Percentiles rank a stretch among this genome's conserved stretches.
Conservation (phyloP, 2,888 invertebrate genomes). For the Nemoura dubitans region DNA sequence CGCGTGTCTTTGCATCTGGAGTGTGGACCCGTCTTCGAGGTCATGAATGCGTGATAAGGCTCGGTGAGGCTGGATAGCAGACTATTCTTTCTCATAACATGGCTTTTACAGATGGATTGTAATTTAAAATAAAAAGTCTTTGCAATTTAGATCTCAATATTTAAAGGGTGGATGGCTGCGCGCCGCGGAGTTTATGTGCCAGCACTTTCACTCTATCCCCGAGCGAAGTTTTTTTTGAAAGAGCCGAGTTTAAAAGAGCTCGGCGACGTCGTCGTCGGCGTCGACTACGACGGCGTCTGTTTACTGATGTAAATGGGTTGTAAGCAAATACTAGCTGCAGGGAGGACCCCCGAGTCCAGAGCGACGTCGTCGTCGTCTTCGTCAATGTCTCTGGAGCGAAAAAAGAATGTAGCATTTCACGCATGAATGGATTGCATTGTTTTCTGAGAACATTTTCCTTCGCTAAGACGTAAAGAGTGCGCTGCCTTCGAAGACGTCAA, state of each 20-base stretch:
- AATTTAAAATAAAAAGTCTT: conserved; percentile 12
- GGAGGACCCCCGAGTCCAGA: neutral
- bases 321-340: neutral
- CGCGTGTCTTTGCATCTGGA: neutral
- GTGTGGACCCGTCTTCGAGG: neutral
- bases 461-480: neutral
- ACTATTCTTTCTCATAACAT: neutral
- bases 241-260: neutral
- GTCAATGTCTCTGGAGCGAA: neutral
- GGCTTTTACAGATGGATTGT: neutral
- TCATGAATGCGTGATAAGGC: neutral
- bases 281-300: neutral
- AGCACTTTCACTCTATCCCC: neutral
- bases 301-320: neutral
- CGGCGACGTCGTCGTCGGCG: neutral
- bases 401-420: neutral
- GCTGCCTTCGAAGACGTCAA: neutral
- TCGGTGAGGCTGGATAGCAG: neutral
- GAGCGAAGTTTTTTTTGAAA: neutral
- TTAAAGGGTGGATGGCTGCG: neutral
- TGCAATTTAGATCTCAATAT: neutral
- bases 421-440: neutral
- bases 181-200: neutral
- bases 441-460: neutral
- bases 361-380: neutral